Evolutionary conservation across 2,797 vertebrate genomes (phyloP), one percentile per base, ranked within the genome.

Genomic region (Dendrocincla fuliginosa): DNA sequence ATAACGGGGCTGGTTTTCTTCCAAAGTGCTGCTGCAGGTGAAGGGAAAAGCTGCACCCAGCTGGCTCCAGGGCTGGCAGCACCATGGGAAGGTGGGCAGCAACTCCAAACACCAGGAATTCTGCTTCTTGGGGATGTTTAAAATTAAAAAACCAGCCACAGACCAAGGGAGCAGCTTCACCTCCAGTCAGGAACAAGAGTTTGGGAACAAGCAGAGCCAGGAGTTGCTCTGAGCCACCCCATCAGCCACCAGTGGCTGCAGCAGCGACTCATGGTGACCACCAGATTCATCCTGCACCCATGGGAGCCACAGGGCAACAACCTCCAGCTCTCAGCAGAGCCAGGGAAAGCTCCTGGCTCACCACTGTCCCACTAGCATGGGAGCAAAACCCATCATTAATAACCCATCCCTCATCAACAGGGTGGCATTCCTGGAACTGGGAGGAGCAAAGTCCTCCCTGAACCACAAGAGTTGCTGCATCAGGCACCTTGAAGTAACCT

Each of bases 401-500:
- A 24, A 47, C 8, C 39, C 69, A 11, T 27, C 41, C 27, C 57
- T 12, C 8, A 0, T 0, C 5, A 5, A 32, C 76, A 16, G 13
- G 39, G 57, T 6, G 56, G n/a, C 10, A 19, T 25, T 49, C 47
- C 42, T 11, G 39, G 46, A 55, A 13, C 2, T 10, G 46, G 61
- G 55, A 64, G 55, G 47, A 64, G 50, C 37, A 37, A 50, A 94
- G n/a, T 18, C 69, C 32, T 42, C 87, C 53, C 49, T 61, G 82
- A 87, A 84, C 94, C 93, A 89, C 92, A 41, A 28, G 71, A 95
- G 78, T n/a, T 80, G 93, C 96, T 95, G 82, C 78, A 93, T 52
- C 56, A 83, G 87, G 79, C 86, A 89, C 93, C 94, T 93, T 87
- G 94, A 91, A 89, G 82, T 69, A 87, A 93, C 82, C 91, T 96